Evolutionary conservation across 2,797 vertebrate genomes (phyloP).

Genomic region (Rallus crepitans): DNA sequence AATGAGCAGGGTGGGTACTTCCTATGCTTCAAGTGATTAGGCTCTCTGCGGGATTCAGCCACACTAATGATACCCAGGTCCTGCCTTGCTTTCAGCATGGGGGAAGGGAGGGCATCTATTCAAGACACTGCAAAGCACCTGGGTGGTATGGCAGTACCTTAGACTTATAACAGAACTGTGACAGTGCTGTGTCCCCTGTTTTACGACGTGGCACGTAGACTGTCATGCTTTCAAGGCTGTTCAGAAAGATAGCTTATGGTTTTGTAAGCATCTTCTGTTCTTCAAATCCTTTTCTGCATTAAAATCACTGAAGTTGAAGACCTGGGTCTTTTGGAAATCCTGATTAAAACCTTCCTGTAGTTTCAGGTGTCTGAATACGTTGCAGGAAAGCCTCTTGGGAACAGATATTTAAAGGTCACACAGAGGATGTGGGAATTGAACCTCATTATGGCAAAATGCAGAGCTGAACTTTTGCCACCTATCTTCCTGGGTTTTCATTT

Average conservation of each 20-base stretch:
- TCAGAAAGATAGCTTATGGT: background rate
- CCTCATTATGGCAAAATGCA: background rate
- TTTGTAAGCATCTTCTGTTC: background rate
- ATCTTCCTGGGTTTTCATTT: background rate
- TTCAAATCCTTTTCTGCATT: background rate
- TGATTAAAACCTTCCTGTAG: background rate
- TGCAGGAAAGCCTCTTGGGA: background rate
- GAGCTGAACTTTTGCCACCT: background rate
- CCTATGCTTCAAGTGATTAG: background rate
- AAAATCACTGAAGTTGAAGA: background rate
- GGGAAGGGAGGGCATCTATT: background rate
- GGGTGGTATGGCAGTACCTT: background rate
- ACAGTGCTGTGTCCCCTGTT: background rate
- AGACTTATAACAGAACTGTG: background rate
- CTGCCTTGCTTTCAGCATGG: background rate
- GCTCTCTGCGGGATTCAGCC: background rate
- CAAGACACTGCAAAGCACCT: background rate
- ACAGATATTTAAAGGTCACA: background rate
- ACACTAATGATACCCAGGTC: background rate
- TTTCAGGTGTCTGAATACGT: background rate
- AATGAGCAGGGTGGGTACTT: background rate
- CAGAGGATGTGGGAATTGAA: background rate
- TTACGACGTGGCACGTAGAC: background rate
- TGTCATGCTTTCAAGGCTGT: background rate
- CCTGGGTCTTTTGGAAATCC: background rate